Base-by-base conservation (phyloP, 2,797 vertebrate genomes). In the Hoplostethus mediterraneus region DNA sequence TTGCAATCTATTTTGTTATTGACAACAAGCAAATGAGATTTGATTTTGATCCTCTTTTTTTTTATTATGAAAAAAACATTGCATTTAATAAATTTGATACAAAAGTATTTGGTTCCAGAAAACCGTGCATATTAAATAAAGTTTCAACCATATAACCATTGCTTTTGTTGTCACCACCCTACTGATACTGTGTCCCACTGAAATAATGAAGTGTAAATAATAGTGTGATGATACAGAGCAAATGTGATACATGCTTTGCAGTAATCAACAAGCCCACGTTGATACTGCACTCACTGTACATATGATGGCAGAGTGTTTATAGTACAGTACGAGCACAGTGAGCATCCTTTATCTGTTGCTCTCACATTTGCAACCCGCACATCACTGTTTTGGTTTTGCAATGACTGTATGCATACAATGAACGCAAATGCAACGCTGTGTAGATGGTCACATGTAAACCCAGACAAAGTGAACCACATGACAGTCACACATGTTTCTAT, bases 281-380 rank as follows among this genome's bases (percentile, higher is more conserved):
- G 73, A 86, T 85, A 67, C 16, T 63, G 36, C 28, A 59, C 31
- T 80, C 38, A 36, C 11, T 81, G 69, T 55, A 60, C 69, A 66
- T 77, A 84, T 73, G 75, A 30, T 53, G 57, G 38, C 10, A 58
- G 53, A 16, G 45, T 78, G 45, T 89, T 81, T 75, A 71, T 11
- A 80, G 62, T 62, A 82, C 73, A 80, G 64, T 57, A 28, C 38
- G 60, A 55, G 57, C 47, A 52, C 54, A 42, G 9, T 42, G n/a
- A 58, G n/a, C 40, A 63, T 63, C 45, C 3, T 64, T 57, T 77
- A 52, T 67, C 30, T 81, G 45, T 36, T 45, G 12, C 33, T 75
- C 6, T 67, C 31, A 33, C 58, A 47, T 47, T 13, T 36, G 30
- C 64, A 69, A 54, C 8, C 6, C 40, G 6, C 4, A 12, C 4